Evolutionary conservation across 1,140 invertebrate species (phyloP), one percentile per base, ranked within the genome.

Genomic region (Heterodera carotae): DNA sequence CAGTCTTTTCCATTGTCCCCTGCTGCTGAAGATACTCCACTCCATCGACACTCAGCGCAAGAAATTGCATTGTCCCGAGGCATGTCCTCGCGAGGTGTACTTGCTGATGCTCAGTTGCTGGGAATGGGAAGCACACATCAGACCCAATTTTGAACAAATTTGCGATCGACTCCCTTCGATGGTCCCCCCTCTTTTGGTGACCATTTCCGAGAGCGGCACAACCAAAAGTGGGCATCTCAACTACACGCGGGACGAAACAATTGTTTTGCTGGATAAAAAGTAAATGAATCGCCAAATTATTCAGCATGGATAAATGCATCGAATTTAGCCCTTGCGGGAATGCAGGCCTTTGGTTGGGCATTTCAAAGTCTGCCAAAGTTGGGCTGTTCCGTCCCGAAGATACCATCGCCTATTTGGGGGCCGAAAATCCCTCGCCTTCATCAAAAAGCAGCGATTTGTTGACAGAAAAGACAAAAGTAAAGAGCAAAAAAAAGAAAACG

Each of bases 81-180:
- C 93, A 80, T 98, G 96, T 89, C 95, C 97, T 0, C 92, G 93
- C 76, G 94, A 96, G 31, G 95, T 96, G 88, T 98, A 95, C 85
- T 90, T 34, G 7, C 88, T 96, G 15, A 98, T 99, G 96, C 89
- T 93, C 64, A 93, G 95, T 85, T 98, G 96, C 88, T 98, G 96
- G 96, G 91, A 93, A 72, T 94, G 97, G 84, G 93, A 98, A 80
- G 92, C 94, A 0, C 90, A 90, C n/a, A 92, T 93, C 79, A 89
- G 97, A 76, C 96, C 96, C 0, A 94, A 92, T 67, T 99, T 99
- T 88, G 91, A 92, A 67, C 94, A 97, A 81, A 90, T 99, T 2
- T 91, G 92, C 64, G 90, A 91, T 18, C n/a, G 48, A 8, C 89
- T 98, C 80, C 93, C 93, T 0, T 93, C 95, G 84, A 86, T 93